Conservation (phyloP, 2,113 vertebrate genomes). For the Tachysurus fulvidraco region DNA sequence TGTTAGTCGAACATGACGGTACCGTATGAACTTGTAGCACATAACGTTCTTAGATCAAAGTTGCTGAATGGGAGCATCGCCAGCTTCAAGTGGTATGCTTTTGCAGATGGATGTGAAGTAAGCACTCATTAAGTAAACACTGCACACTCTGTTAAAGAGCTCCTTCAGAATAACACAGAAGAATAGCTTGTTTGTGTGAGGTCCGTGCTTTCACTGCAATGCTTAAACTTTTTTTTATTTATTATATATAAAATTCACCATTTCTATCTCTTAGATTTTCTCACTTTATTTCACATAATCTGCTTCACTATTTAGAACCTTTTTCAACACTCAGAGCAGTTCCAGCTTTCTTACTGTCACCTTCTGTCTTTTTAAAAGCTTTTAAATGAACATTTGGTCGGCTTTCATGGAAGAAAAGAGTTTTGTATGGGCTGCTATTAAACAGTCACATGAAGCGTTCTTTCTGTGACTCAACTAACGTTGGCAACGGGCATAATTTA, state of each 20-base stretch:
- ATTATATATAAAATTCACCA: slow-evolving; percentile 17
- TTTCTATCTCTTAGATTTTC: background rate
- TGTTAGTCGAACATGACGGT: background rate
- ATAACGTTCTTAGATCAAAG: slow-evolving; percentile 37
- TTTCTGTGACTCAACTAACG: slow-evolving; percentile 38
- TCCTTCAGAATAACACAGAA: slow-evolving; percentile 25
- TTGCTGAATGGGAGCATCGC: background rate
- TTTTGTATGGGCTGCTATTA: slow-evolving; percentile 27
- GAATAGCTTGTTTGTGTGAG: slow-evolving; percentile 35
- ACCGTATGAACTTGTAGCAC: slow-evolving; percentile 14
- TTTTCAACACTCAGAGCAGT: background rate
- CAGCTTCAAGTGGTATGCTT: slow-evolving; percentile 43
- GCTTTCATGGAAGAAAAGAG: background rate
- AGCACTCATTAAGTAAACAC: slow-evolving; percentile 45
- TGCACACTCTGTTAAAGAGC: slow-evolving; percentile 25
- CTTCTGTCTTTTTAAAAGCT: background rate
- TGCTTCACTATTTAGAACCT: background rate
- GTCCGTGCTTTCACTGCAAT: slow-evolving; percentile 17
- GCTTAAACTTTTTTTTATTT: slow-evolving; percentile 30
- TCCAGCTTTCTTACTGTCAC: background rate
- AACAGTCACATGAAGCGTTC: slow-evolving; percentile 27
- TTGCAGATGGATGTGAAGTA: slow-evolving; percentile 44
- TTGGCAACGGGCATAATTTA: slow-evolving; percentile 20
- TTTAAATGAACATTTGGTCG: background rate
- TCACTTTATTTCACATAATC: background rate